Conservation (phyloP, 2,113 vertebrate genomes). For the Lipotes vexillifer region DNA sequence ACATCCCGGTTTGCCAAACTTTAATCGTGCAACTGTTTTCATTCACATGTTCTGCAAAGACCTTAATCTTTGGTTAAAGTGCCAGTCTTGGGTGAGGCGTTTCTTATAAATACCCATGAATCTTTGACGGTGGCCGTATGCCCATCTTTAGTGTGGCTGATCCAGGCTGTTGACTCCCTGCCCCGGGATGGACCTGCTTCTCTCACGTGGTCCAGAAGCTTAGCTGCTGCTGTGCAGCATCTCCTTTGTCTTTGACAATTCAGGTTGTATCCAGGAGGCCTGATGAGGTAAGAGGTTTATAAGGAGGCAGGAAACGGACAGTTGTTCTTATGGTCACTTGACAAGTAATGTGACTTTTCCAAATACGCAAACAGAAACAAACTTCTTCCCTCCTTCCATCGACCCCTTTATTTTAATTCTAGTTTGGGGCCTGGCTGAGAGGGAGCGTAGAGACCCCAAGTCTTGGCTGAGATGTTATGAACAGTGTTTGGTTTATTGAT, state of each 20-base stretch:
- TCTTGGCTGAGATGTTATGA: not conserved
- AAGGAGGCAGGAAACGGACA: not conserved
- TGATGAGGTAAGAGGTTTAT: not conserved
- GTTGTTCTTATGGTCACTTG: not conserved
- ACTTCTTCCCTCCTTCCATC: not conserved
- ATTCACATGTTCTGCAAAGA: constrained; percentile 77
- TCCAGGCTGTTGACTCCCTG: not conserved
- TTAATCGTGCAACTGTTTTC: constrained; percentile 80
- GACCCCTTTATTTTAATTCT: not conserved
- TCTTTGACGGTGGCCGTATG: constrained; percentile 47
- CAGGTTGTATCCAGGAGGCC: not conserved
- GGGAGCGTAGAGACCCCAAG: not conserved
- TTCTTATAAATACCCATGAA: constrained; percentile 11
- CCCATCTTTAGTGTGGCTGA: constrained; percentile 8
- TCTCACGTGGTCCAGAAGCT: constrained; percentile 10
- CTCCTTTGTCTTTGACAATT: not conserved
- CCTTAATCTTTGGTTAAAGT: constrained; percentile 75
- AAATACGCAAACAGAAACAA: not conserved
- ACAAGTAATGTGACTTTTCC: not conserved
- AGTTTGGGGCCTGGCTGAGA: not conserved
- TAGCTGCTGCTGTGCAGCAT: not conserved
- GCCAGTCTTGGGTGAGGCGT: constrained; percentile 69
- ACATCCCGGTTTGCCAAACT: constrained; percentile 78
- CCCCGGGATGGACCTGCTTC: not conserved
- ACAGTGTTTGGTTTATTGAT: not conserved